phyloP scores from a whole-genome alignment of 2,113 vertebrate genomes.

The Ariopsis seemanni region DNA sequence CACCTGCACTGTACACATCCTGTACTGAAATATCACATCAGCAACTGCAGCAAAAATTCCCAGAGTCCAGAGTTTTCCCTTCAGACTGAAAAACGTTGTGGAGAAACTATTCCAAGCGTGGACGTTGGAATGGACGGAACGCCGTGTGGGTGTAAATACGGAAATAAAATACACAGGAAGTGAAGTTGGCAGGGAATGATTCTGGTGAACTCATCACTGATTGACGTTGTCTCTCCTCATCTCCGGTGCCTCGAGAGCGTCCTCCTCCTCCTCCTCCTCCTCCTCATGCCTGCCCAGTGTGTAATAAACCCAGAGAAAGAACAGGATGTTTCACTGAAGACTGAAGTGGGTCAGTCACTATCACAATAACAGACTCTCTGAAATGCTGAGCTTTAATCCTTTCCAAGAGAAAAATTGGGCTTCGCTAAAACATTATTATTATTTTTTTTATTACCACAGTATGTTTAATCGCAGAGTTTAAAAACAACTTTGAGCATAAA shows the following conservation, averaged over 20 bases:
- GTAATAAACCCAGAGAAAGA: conserved; percentile 17
- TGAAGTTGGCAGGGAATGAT: conserved; percentile 42
- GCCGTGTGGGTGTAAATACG: conserved; percentile 53
- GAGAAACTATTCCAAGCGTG: conserved; percentile 24
- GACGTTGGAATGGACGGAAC: conserved; percentile 26
- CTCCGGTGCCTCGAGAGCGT: background rate
- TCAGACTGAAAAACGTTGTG: conserved; percentile 28
- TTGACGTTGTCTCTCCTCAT: conserved; percentile 44
- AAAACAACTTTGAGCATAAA: background rate
- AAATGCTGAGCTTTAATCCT: background rate
- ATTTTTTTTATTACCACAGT: background rate
- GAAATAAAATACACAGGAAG: conserved; percentile 48
- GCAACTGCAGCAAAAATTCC: background rate
- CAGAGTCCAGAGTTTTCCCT: background rate
- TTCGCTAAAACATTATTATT: background rate
- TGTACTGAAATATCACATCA: background rate
- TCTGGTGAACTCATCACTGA: conserved; percentile 52
- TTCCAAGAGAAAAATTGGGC: background rate
- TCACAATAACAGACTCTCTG: conserved; percentile 20
- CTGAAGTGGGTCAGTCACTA: background rate
- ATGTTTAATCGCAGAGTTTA: background rate
- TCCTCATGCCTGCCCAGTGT: background rate
- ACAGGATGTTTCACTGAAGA: background rate
- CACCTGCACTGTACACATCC: background rate
- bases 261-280: conserved; percentile 1